Percentiles rank a stretch among this genome's conserved stretches.
Conservation (phyloP, 2,113 vertebrate species). For the Ginglymostoma cirratum region DNA sequence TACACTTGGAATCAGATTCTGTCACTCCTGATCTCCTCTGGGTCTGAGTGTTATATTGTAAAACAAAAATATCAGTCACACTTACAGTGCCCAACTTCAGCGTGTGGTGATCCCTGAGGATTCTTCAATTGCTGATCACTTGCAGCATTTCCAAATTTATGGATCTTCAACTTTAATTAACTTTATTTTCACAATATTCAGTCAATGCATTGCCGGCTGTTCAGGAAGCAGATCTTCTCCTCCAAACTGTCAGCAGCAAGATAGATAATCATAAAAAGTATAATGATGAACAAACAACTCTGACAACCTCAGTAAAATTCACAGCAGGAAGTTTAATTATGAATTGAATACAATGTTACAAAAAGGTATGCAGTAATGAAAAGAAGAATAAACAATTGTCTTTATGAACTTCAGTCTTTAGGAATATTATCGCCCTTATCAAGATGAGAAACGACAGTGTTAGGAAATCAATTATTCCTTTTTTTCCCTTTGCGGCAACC, state of each 20-base stretch:
- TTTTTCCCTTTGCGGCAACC: background rate
- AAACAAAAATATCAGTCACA: background rate
- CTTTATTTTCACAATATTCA: background rate
- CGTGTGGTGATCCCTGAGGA: background rate
- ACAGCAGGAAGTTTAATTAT: conserved; percentile 22
- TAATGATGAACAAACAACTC: background rate
- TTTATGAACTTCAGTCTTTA: background rate
- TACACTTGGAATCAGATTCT: background rate
- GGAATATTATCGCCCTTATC: background rate
- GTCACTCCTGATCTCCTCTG: background rate
- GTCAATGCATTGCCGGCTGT: background rate
- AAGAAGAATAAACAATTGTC: background rate
- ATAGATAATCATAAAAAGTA: background rate
- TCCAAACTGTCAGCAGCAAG: background rate
- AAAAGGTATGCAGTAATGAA: background rate
- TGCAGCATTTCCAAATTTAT: background rate
- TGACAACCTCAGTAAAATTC: background rate
- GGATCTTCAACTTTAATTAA: background rate
- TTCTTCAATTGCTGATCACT: background rate
- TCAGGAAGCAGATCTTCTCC: background rate
- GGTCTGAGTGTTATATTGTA: background rate
- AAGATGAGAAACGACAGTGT: background rate
- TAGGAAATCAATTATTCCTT: conserved; percentile 1
- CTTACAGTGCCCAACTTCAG: background rate
- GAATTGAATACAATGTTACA: background rate